Conservation (phyloP, 1,140 invertebrate species). For the Oncopeltus fasciatus region DNA sequence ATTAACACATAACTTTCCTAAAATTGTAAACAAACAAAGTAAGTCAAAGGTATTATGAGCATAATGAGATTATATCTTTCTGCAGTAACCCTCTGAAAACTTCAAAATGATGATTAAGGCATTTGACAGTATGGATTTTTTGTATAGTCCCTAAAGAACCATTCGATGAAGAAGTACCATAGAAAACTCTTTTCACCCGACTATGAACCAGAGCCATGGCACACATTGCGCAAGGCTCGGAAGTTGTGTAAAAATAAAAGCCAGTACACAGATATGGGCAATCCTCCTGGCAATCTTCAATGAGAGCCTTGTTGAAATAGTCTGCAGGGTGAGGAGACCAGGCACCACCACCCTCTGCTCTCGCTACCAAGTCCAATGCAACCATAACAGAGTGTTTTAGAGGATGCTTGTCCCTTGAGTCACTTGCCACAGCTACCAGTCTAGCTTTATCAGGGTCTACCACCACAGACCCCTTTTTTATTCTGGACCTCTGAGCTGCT, state of each 20-base stretch:
- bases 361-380: conserved; percentile 70
- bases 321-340: conserved; percentile 33
- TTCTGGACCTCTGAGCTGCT: conserved; percentile 24
- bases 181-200: conserved; percentile 68
- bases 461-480: conserved; percentile 41
- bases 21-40: too few relatives aligned
- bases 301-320: not conserved
- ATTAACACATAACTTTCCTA: too few relatives aligned
- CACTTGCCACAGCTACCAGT: conserved; percentile 49
- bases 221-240: conserved; percentile 87
- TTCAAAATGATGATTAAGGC: conserved; percentile 83
- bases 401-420: conserved; percentile 46
- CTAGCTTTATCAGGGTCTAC: conserved; percentile 47
- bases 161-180: conserved; percentile 38
- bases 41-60: not conserved
- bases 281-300: not conserved
- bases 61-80: not conserved
- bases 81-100: conserved; percentile 41
- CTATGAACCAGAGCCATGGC: conserved; percentile 87
- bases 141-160: conserved; percentile 57
- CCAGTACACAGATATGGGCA: conserved; percentile 74
- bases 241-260: conserved; percentile 68
- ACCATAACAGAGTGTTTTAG: conserved; percentile 75
- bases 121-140: conserved; percentile 59
- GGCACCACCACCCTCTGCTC: conserved; percentile 62